phyloP scores from a whole-genome alignment of 64 coral and sea anemone genomes.

The Porites australiensis region DNA sequence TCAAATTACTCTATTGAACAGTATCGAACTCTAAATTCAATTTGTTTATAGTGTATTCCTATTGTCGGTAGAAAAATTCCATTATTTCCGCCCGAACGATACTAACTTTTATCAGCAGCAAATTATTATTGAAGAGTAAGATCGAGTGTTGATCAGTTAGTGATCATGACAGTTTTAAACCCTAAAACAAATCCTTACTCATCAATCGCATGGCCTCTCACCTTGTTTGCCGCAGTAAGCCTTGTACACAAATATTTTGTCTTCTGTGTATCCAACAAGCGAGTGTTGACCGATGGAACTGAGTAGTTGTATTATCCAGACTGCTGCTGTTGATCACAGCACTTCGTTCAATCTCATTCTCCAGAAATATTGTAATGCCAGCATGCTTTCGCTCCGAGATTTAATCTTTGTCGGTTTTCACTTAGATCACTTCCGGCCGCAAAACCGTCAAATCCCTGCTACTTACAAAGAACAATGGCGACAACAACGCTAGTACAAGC shows the following conservation, averaged over 20 bases:
- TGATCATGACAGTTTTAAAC: too few species aligned
- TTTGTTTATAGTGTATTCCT: too few species aligned
- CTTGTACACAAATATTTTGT: too few species aligned
- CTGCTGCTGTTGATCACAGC: neutral
- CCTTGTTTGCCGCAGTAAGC: neutral
- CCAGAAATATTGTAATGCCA: neutral
- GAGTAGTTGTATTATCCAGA: neutral
- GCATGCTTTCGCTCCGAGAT: neutral
- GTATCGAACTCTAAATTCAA: too few species aligned
- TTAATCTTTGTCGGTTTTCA: conserved; percentile 21
- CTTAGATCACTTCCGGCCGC: conserved; percentile 44
- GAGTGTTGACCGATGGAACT: neutral
- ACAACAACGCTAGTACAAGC: neutral
- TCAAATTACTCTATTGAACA: too few species aligned
- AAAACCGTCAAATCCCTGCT: conserved; percentile 25
- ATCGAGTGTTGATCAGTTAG: too few species aligned
- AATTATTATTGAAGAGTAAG: too few species aligned
- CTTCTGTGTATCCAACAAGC: neutral
- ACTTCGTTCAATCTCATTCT: neutral
- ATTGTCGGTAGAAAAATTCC: too few species aligned
- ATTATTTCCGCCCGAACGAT: too few species aligned
- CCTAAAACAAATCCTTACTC: too few species aligned
- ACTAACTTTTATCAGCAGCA: too few species aligned
- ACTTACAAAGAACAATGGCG: conserved; percentile 17
- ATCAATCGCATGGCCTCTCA: neutral